These are phyloP conservation scores for Spheniscus mendiculus DNA, from an alignment of 2,113 vertebrate species.

Conservation along the genomic window DNA sequence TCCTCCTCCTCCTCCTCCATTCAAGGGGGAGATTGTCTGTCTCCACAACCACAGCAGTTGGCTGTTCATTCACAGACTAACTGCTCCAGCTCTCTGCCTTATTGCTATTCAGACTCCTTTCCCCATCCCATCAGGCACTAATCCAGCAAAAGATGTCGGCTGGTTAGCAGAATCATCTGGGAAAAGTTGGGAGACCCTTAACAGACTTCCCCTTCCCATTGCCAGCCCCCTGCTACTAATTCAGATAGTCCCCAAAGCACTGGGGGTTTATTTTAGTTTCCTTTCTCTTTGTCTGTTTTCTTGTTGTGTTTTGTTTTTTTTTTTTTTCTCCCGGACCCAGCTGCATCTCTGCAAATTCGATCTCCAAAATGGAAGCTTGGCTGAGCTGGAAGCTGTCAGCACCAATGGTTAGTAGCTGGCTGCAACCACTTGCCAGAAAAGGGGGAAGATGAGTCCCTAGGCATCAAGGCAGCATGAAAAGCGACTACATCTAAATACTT, in stretches of 20 bases:
- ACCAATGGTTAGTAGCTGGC: not conserved
- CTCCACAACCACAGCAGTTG: not conserved
- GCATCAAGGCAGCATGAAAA: not conserved
- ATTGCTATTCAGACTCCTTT: not conserved
- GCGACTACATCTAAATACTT: conserved; percentile 37
- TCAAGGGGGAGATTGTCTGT: not conserved
- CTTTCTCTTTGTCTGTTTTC: not conserved
- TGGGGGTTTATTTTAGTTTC: not conserved
- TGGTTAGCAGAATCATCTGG: conserved; percentile 24
- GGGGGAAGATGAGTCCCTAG: not conserved
- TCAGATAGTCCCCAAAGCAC: not conserved
- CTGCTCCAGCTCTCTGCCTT: conserved; percentile 1
- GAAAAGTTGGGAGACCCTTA: conserved; percentile 12
- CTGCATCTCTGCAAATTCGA: conserved; percentile 2
- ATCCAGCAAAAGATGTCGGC: not conserved
- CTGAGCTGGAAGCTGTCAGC: conserved; percentile 7
- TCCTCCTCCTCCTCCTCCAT: not conserved
- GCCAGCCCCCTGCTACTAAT: not conserved
- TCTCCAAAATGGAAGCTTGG: conserved; percentile 41
- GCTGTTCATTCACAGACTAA: not conserved
- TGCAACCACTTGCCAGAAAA: not conserved
- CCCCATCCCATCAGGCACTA: not conserved
- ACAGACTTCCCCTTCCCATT: not conserved
- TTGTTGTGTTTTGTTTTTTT: not conserved
- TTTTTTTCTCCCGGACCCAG: conserved; percentile 3